phyloP scores from a whole-genome alignment of 2,888 invertebrate genomes.

The Calliphora vomitoria region DNA sequence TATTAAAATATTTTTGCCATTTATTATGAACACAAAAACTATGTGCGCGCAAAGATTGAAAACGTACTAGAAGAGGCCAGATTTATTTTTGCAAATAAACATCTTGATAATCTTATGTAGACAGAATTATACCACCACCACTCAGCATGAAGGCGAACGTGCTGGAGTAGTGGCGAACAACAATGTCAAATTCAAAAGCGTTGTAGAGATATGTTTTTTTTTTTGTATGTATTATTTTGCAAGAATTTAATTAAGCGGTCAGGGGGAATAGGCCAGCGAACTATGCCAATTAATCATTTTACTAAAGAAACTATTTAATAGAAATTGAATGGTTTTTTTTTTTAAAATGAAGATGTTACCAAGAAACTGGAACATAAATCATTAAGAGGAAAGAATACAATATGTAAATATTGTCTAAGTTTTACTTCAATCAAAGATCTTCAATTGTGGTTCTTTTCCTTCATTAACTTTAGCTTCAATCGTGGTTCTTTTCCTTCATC shows the following conservation, averaged over 20 bases:
- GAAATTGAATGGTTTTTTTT: background rate
- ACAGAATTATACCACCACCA: conserved; percentile 19
- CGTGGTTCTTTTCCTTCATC: too few species aligned
- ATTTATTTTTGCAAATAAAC: conserved; percentile 48
- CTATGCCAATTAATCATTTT: conserved; percentile 53
- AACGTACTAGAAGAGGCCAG: conserved; percentile 33
- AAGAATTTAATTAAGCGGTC: conserved; percentile 38
- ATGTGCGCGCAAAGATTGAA: conserved; percentile 41
- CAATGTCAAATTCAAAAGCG: conserved; percentile 47
- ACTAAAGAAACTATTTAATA: background rate
- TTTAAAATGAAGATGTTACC: background rate
- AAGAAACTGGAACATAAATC: too few species aligned
- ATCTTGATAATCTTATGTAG: conserved; percentile 63
- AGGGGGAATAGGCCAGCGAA: conserved; percentile 14
- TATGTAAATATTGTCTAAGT: too few species aligned
- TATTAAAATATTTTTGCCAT: conserved; percentile 52
- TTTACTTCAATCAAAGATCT: too few species aligned
- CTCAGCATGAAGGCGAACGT: conserved; percentile 42
- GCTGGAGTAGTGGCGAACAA: background rate
- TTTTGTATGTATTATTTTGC: background rate
- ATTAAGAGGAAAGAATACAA: too few species aligned
- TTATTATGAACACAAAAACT: conserved; percentile 12
- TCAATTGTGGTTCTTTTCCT: too few species aligned
- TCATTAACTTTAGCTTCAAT: too few species aligned
- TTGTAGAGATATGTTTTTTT: background rate